Base-by-base conservation (phyloP, 1,140 invertebrate species). In the Linepithema humile region DNA sequence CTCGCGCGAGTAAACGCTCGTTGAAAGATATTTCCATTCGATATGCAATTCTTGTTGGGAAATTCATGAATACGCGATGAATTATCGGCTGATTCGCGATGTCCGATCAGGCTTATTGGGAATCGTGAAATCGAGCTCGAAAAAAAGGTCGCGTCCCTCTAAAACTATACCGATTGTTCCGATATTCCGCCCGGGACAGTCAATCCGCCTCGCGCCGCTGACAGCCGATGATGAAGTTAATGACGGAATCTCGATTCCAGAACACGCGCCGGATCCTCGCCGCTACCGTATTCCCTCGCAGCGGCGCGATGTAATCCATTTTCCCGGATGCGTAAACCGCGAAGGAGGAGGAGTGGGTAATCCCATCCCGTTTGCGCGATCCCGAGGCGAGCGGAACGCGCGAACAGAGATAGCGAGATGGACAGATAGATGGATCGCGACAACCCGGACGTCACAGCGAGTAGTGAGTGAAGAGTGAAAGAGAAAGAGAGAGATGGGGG, bases 311-410 rank as follows among this genome's bases (percentile, higher is more conserved):
- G 73, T 85, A 86, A 88, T 88, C 74, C 60, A 87, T 78, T 85
- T 84, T 84, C 78, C 69, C 60, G 83, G 23, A 60, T 43, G 53
- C 57, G 64, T 55, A 77, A 84, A 88, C 77, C 75, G 45, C 65
- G 35, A 32, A 38, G 77, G 20, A 83, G 87, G 85, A 82, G 84
- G 83, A 86, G 60, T 50, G 53, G 87, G 88, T 89, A 92, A 92
- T 92, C 89, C 85, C 86, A 88, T 92, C 87, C n/a, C 88, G 85
- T 92, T 92, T 92, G 88, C 87, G 85, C 88, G 88, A 91, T 92
- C 85, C 83, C 84, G 85, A 92, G 85, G 69, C 74, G 70, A 91
- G 92, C 90, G 84, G 89, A 90, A 90, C 89, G 90, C 88, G 91
- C 69, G 50, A 77, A 73, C 55, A 75, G 65, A 62, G 85, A 91